These are phyloP conservation scores for Agrenia bidenticulata DNA, from an alignment of 2,888 invertebrate genomes.

Conservation along the genomic window DNA sequence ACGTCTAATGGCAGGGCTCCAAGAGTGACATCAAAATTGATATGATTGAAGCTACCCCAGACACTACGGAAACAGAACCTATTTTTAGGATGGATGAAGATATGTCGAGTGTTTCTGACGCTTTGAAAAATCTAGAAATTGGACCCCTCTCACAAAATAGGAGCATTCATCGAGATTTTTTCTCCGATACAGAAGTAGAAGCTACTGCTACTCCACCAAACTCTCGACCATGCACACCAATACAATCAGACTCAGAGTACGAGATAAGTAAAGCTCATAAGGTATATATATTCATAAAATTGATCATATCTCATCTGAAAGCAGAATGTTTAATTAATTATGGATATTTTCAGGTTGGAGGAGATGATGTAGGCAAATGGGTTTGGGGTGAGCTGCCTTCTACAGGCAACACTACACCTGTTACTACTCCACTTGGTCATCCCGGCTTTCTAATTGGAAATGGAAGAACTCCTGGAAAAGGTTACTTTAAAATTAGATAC, in stretches of 20 bases:
- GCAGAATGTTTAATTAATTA: too few species aligned
- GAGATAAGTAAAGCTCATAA: conserved; percentile 60
- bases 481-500: too few species aligned
- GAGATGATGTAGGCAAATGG: conserved; percentile 52
- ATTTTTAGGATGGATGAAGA: conserved; percentile 52
- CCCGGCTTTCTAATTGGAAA: conserved; percentile 1
- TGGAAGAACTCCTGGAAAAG: conserved; percentile 1
- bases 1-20: conserved; percentile 40
- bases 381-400: conserved; percentile 53
- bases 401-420: conserved; percentile 49
- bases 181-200: conserved; percentile 52
- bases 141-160: conserved; percentile 39
- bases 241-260: conserved; percentile 92
- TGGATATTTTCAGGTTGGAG: conserved; percentile 29
- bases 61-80: conserved; percentile 38
- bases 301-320: not conserved
- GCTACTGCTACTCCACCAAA: conserved; percentile 56
- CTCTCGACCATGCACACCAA: conserved; percentile 77
- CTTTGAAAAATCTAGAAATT: conserved; percentile 59
- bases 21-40: conserved; percentile 48
- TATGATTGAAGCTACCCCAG: conserved; percentile 52
- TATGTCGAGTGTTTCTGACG: conserved; percentile 60
- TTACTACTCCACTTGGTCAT: conserved; percentile 38
- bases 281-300: conserved; percentile 26
- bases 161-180: conserved; percentile 52